A percentile compares a stretch with the other conserved stretches of the same genome.
phyloP scores from a whole-genome alignment of 2,888 invertebrate species.

The Conomelus anceps region DNA sequence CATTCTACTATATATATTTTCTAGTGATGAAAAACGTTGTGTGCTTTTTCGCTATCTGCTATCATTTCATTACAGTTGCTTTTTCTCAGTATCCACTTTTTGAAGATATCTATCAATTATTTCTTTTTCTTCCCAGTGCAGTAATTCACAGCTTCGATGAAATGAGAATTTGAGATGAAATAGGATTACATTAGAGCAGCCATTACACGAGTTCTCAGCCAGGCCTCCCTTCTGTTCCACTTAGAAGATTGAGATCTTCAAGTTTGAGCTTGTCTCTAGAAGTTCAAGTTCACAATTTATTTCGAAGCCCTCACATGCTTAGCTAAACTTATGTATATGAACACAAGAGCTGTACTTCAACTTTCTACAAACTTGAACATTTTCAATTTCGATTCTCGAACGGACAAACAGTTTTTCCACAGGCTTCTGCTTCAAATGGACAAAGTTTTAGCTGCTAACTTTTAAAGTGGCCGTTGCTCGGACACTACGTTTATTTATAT shows the following conservation, averaged over 20 bases:
- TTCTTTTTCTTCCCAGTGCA: not conserved
- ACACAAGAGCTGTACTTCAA: not conserved
- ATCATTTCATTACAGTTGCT: not conserved
- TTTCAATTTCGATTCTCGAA: constrained; percentile 8
- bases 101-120: not conserved
- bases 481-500: not conserved
- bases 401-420: not conserved
- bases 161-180: too few relatives aligned
- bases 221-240: not conserved
- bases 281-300: not conserved
- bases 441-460: not conserved
- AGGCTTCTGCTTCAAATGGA: not conserved
- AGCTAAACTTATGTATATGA: not conserved
- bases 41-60: not conserved
- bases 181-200: too few relatives aligned
- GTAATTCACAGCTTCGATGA: not conserved
- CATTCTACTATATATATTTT: not conserved
- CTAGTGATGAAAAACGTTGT: not conserved
- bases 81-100: not conserved
- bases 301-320: not conserved
- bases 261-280: not conserved
- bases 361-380: constrained; percentile 6
- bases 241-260: not conserved
- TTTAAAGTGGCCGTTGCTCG: not conserved
- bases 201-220: not conserved